Conservation (phyloP, 1,140 invertebrate species). For the Drosophila obscura region DNA sequence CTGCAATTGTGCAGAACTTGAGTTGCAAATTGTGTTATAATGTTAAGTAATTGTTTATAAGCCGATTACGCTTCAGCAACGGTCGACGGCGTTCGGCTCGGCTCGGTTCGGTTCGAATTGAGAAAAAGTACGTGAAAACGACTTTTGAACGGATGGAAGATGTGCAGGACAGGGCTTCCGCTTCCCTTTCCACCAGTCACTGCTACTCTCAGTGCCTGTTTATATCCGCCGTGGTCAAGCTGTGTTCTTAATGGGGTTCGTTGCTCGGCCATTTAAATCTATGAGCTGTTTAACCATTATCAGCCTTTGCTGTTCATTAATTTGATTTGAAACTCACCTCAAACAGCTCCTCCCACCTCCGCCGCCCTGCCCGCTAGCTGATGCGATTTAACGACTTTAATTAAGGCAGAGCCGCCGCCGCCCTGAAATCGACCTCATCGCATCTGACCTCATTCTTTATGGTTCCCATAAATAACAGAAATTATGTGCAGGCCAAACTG, state of each 20-base stretch:
- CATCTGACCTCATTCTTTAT: slow-evolving; percentile 78
- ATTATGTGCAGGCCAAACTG: slow-evolving; percentile 73
- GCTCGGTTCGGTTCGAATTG: not conserved
- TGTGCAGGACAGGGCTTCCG: not conserved
- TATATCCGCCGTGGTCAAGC: not conserved
- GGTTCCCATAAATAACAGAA: slow-evolving; percentile 75
- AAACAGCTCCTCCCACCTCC: slow-evolving; percentile 5
- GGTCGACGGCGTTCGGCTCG: not conserved
- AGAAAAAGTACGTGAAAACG: slow-evolving; percentile 23
- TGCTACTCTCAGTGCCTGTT: no score
- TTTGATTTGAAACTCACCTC: slow-evolving; percentile 64
- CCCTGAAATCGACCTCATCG: slow-evolving; percentile 58
- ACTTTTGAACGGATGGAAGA: slow-evolving; percentile 2
- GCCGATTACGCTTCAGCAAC: slow-evolving; percentile 49
- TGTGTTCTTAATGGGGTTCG: slow-evolving; percentile 36
- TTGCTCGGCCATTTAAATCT: slow-evolving; percentile 65
- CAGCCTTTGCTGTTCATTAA: slow-evolving; percentile 69
- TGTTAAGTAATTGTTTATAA: slow-evolving; percentile 79
- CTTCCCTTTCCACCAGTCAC: not conserved
- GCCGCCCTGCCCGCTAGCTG: slow-evolving; percentile 11
- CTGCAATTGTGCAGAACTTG: slow-evolving; percentile 74
- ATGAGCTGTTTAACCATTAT: slow-evolving; percentile 68
- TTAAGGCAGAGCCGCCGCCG: slow-evolving; percentile 61
- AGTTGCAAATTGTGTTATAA: slow-evolving; percentile 75
- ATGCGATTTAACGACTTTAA: slow-evolving; percentile 74